phyloP scores from a whole-genome alignment of 2,888 invertebrate species.

The Stegophylla sp. region DNA sequence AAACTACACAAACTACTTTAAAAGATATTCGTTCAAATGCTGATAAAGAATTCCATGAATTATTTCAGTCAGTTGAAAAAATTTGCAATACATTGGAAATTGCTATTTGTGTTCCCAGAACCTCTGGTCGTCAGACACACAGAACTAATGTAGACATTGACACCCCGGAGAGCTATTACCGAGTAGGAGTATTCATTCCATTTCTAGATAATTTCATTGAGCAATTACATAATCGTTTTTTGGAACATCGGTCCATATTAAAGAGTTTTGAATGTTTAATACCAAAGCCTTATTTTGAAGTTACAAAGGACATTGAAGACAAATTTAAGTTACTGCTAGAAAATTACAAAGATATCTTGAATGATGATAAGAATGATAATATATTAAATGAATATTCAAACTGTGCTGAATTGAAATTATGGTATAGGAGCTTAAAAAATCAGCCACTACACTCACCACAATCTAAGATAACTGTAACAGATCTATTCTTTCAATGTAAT shows the following conservation, averaged over 20 bases:
- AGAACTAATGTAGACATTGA: conserved; percentile 17
- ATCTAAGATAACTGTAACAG: not conserved
- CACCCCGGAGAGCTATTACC: conserved; percentile 9
- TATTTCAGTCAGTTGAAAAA: conserved; percentile 15
- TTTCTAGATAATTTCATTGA: conserved; percentile 24
- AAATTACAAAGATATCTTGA: conserved; percentile 8
- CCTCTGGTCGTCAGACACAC: not conserved
- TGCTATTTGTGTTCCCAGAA: conserved; percentile 13
- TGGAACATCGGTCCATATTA: conserved; percentile 5
- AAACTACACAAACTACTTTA: conserved; percentile 7
- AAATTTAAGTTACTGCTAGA: conserved; percentile 20
- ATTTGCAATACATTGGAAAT: conserved; percentile 2
- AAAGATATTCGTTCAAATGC: conserved; percentile 17
- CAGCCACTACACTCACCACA: not conserved
- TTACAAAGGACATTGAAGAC: conserved; percentile 7
- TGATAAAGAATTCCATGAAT: conserved; percentile 7
- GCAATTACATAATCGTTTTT: not conserved
- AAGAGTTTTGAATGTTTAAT: conserved; percentile 7
- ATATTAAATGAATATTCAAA: conserved; percentile 12
- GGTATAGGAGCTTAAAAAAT: conserved; percentile 24
- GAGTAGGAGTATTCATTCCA: conserved; percentile 16
- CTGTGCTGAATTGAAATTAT: conserved; percentile 15
- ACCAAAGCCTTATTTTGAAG: not conserved
- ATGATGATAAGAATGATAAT: conserved; percentile 2
- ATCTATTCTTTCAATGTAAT: conserved; percentile 7